These are phyloP conservation scores for Corydoras sp. DNA, from an alignment of 2,113 vertebrate species.

Conservation along the genomic window DNA sequence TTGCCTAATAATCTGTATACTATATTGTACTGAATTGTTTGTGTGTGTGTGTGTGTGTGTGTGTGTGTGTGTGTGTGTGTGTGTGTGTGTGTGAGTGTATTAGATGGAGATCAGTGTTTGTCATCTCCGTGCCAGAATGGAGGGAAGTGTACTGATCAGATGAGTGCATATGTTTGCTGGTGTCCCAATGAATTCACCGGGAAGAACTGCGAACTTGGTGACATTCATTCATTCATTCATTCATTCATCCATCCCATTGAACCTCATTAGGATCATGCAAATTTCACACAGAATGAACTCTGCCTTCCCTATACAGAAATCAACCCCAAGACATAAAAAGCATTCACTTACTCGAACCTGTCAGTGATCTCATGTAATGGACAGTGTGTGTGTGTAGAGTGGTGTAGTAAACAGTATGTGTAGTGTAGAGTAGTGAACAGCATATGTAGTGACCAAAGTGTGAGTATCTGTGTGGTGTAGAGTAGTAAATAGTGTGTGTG, in stretches of 20 bases:
- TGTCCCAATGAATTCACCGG: conserved; percentile 76
- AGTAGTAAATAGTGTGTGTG: no score
- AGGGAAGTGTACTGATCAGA: conserved; percentile 71
- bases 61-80: conserved; percentile 3
- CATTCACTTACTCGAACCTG: no score
- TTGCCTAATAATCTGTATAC: background rate
- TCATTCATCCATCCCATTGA: background rate
- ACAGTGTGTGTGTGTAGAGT: background rate
- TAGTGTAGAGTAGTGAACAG: no score
- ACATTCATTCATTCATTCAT: conserved; percentile 26
- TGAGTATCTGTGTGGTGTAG: no score
- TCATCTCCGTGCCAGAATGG: conserved; percentile 82
- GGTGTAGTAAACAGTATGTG: no score
- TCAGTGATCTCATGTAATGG: no score
- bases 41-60: background rate
- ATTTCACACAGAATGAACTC: background rate
- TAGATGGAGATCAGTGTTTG: conserved; percentile 87
- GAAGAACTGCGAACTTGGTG: conserved; percentile 90
- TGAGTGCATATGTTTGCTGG: conserved; percentile 78
- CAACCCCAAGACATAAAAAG: no score
- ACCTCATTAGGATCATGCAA: no score
- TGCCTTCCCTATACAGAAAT: no score
- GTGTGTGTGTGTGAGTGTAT: conserved; percentile 36
- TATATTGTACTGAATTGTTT: background rate
- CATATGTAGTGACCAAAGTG: no score